Evolutionary conservation across 2,888 invertebrate genomes (phyloP).

Genomic region (Dinocampus coccinellae): DNA sequence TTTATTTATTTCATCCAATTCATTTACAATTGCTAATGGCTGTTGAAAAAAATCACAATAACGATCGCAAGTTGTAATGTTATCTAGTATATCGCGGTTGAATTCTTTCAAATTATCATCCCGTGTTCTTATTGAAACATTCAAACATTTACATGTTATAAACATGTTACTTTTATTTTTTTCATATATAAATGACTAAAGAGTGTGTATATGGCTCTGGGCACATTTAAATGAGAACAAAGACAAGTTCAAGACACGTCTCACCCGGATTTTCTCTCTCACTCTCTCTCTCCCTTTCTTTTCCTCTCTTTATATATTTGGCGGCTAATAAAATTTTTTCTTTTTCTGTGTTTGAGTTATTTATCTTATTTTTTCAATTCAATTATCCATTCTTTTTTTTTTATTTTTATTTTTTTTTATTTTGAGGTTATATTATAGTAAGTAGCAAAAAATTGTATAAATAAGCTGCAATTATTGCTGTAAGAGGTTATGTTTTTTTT

Average conservation of each 20-base stretch:
- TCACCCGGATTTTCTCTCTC: neutral
- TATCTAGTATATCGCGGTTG: slow-evolving; percentile 68
- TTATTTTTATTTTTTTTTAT: too few relatives aligned
- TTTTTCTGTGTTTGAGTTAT: neutral
- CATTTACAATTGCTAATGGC: slow-evolving; percentile 72
- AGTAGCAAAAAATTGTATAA: neutral
- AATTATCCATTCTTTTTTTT: too few relatives aligned
- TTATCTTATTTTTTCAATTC: neutral
- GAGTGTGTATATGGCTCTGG: too few relatives aligned
- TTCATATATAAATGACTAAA: neutral
- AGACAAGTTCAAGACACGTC: neutral
- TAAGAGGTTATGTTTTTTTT: neutral
- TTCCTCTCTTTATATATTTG: neutral
- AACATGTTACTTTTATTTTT: slow-evolving; percentile 52
- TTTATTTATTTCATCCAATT: slow-evolving; percentile 71
- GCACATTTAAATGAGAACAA: too few relatives aligned
- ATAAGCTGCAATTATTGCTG: neutral
- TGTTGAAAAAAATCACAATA: slow-evolving; percentile 78
- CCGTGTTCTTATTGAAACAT: slow-evolving; percentile 77
- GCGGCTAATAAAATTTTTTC: neutral
- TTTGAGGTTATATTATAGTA: neutral
- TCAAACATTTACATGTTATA: slow-evolving; percentile 82
- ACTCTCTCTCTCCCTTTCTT: neutral
- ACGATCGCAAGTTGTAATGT: slow-evolving; percentile 74
- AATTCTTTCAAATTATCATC: slow-evolving; percentile 73